Percentiles rank a stretch among this genome's conserved stretches.
phyloP scores from a whole-genome alignment of 2,888 invertebrate species.

The Glyphotaelius pellucidus region DNA sequence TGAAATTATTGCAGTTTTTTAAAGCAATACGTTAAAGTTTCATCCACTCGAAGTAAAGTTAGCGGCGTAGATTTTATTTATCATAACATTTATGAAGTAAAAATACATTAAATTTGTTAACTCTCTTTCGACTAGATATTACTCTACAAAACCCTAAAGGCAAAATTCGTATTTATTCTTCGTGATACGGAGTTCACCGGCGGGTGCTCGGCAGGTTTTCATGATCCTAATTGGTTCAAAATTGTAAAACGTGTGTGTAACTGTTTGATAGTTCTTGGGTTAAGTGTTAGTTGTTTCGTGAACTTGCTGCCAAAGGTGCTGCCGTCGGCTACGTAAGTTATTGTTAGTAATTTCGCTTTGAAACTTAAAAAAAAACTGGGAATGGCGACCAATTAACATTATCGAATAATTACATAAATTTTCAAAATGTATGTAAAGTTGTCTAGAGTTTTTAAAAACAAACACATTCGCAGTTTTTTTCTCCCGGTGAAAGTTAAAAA shows the following conservation, averaged over 20 bases:
- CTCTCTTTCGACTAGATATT: neutral
- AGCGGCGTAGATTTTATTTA: neutral
- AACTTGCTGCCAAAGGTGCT: neutral
- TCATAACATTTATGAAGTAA: too few relatives aligned
- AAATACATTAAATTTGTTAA: neutral
- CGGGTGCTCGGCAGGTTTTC: neutral
- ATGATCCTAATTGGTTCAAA: neutral
- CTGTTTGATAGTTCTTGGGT: neutral
- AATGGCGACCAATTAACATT: neutral
- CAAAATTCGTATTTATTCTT: neutral
- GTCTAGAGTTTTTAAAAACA: neutral
- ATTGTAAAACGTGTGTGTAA: neutral
- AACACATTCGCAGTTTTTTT: neutral
- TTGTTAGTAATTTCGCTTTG: neutral
- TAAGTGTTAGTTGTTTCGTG: neutral
- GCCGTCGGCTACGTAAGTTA: neutral
- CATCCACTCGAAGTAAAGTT: neutral
- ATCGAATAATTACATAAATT: neutral
- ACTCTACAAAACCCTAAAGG: neutral
- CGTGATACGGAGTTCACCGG: neutral
- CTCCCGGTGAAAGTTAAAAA: neutral
- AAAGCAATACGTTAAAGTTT: neutral
- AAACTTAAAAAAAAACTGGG: neutral
- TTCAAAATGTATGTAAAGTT: neutral
- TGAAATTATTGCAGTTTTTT: neutral